Evolutionary conservation across 2,113 vertebrate genomes (phyloP).

Genomic region (Thinocorus orbignyianus): DNA sequence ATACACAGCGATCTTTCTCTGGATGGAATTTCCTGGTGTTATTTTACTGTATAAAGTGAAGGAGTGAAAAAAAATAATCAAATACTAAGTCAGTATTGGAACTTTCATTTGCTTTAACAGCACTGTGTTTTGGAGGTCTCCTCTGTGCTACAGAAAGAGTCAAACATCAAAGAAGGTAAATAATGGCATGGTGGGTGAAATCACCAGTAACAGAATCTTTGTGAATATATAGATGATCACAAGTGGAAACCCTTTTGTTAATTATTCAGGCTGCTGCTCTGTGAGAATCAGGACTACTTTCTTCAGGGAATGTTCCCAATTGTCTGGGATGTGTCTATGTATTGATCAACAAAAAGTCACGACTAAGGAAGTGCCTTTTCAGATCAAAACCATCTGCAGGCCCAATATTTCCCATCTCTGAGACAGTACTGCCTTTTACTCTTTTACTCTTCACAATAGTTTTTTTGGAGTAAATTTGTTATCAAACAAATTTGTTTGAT

Average conservation of each 20-base stretch:
- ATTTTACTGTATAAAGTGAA: not conserved
- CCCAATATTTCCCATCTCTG: accelerated
- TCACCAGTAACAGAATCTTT: constrained; percentile 42
- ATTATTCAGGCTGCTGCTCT: constrained; percentile 18
- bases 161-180: constrained; percentile 45
- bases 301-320: not conserved
- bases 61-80: not conserved
- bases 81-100: not conserved
- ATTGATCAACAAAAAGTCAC: not conserved
- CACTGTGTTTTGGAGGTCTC: constrained; percentile 28
- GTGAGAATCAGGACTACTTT: not conserved
- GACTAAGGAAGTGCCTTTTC: not conserved
- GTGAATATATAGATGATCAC: constrained; percentile 55
- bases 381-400: not conserved
- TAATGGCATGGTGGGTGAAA: constrained; percentile 46
- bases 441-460: not conserved
- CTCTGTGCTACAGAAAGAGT: constrained; percentile 33
- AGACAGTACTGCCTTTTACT: not conserved
- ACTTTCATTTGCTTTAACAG: constrained; percentile 6
- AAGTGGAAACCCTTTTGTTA: constrained; percentile 54
- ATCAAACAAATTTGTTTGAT: no score
- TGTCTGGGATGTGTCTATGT: not conserved
- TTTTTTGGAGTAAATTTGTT: not conserved
- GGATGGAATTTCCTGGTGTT: not conserved
- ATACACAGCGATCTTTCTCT: not conserved